A percentile compares a stretch with the other conserved stretches of the same genome.
phyloP scores from a whole-genome alignment of 1,140 invertebrate species.

The Zaprionus ornatus region DNA sequence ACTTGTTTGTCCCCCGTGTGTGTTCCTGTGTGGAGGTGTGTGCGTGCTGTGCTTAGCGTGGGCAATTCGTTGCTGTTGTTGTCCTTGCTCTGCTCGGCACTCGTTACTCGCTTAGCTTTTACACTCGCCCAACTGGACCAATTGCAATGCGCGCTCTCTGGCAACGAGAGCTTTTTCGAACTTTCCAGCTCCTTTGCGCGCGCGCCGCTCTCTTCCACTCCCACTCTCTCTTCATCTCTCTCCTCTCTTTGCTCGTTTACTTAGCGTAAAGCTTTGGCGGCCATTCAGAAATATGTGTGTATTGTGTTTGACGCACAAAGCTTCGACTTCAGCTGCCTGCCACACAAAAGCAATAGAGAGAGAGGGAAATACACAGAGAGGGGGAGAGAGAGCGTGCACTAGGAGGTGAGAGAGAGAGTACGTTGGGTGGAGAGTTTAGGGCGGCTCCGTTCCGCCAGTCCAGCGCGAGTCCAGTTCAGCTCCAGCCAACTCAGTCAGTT shows the following conservation, averaged over 20 bases:
- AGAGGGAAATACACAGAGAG: not conserved
- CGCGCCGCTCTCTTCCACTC: conserved; percentile 17
- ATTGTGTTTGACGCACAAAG: conserved; percentile 35
- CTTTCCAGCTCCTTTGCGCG: conserved; percentile 34
- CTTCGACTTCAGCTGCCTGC: conserved; percentile 26
- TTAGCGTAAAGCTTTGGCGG: conserved; percentile 29
- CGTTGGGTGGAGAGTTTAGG: conserved; percentile 40
- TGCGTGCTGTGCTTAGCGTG: conserved; percentile 21
- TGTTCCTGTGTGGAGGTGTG: not conserved
- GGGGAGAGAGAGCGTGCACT: not conserved
- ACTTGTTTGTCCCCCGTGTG: conserved; percentile 16
- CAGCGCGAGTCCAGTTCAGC: conserved; percentile 35
- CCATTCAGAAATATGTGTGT: conserved; percentile 66
- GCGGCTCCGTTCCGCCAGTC: conserved; percentile 61
- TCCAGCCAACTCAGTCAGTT: conserved; percentile 56
- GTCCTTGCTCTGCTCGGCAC: conserved; percentile 53
- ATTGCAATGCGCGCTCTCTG: conserved; percentile 32
- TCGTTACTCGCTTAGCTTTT: conserved; percentile 2
- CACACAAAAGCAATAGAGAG: not conserved
- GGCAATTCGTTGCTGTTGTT: conserved; percentile 54
- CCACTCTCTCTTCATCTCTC: not conserved
- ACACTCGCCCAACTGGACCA: conserved; percentile 43
- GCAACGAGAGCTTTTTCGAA: conserved; percentile 26
- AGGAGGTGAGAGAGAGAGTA: not conserved
- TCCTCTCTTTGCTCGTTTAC: conserved; percentile 6